Percentiles rank a stretch among this genome's conserved stretches.
Evolutionary conservation across 2,113 vertebrate species (phyloP).

Genomic region (Bolborhynchus lineola): DNA sequence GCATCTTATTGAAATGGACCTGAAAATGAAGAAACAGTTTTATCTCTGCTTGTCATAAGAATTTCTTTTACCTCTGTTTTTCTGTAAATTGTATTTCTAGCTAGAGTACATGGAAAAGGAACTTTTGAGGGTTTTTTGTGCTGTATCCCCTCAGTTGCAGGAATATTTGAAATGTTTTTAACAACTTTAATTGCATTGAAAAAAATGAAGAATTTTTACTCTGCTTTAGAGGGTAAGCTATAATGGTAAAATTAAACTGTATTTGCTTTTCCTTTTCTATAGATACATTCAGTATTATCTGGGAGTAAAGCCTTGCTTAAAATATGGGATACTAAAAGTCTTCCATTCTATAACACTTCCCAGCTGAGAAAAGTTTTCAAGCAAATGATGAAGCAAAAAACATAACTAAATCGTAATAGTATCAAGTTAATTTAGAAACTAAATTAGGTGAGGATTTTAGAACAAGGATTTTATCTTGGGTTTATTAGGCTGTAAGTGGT

Average conservation of each 20-base stretch:
- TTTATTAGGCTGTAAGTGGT: slow-evolving; percentile 5
- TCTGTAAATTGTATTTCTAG: not conserved
- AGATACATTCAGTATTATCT: not conserved
- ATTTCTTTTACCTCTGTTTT: not conserved
- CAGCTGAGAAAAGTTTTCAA: not conserved
- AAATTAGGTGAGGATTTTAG: not conserved
- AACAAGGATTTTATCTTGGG: not conserved
- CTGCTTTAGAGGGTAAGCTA: not conserved
- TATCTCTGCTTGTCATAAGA: not conserved
- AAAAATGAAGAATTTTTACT: not conserved
- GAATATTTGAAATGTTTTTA: not conserved
- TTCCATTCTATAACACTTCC: not conserved
- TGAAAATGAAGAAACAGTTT: not conserved
- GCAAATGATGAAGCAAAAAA: not conserved
- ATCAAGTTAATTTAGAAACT: not conserved
- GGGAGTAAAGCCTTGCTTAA: not conserved
- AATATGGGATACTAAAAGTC: not conserved
- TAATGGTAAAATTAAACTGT: not conserved
- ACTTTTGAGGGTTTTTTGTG: not conserved
- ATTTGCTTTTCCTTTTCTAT: not conserved
- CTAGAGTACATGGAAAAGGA: not conserved
- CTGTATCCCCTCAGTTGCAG: not conserved
- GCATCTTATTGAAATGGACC: not conserved
- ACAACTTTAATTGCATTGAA: not conserved
- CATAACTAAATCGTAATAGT: not conserved